Evolutionary conservation across 1,140 invertebrate species (phyloP).

Genomic region (Drosophila bocqueti): DNA sequence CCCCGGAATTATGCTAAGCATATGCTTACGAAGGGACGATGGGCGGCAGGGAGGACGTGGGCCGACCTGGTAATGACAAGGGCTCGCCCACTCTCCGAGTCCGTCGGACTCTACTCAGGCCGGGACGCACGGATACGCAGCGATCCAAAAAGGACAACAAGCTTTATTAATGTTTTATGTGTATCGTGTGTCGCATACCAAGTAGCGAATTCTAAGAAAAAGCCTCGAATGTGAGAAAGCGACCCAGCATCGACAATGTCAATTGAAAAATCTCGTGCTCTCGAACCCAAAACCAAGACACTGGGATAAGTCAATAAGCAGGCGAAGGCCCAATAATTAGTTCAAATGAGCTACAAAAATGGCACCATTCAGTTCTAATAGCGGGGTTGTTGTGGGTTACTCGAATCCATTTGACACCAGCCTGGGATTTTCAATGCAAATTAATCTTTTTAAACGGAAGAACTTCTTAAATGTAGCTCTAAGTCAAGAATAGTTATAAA

Average conservation of each 20-base stretch:
- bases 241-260: conserved; percentile 60
- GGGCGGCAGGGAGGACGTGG: conserved; percentile 6
- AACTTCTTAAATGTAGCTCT: background rate
- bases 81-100: conserved; percentile 33
- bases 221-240: background rate
- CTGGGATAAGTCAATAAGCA: conserved; percentile 65
- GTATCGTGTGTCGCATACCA: conserved; percentile 80
- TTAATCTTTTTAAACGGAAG: too few relatives aligned
- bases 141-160: conserved; percentile 80
- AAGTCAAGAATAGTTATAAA: background rate
- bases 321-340: conserved; percentile 79
- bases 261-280: conserved; percentile 71
- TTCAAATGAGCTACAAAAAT: conserved; percentile 77
- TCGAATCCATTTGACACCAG: background rate
- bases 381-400: conserved; percentile 19
- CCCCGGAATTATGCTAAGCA: conserved; percentile 77
- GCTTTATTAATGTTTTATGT: conserved; percentile 84
- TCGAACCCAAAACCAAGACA: conserved; percentile 2
- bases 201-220: conserved; percentile 29
- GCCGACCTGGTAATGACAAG: conserved; percentile 77
- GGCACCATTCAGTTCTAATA: conserved; percentile 48
- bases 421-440: too few relatives aligned
- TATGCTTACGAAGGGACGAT: conserved; percentile 50
- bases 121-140: conserved; percentile 51
- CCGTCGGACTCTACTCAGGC: conserved; percentile 31